phyloP scores from a whole-genome alignment of 2,113 vertebrate genomes.

The Noturus placidus region DNA sequence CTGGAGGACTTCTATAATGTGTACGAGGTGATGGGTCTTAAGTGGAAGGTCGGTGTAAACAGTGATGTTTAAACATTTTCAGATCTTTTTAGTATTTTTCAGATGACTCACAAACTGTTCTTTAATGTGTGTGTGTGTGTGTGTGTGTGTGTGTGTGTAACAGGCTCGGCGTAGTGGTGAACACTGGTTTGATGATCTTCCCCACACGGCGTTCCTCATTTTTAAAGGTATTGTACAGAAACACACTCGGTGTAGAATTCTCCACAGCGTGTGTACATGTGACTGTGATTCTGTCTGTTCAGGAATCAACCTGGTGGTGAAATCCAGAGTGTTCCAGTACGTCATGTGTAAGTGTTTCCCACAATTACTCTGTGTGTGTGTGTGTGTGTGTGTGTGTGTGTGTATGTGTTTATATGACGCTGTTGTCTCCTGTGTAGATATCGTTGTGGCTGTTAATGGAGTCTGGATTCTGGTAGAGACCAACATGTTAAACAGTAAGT shows the following conservation, averaged over 20 bases:
- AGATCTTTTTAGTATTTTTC: background rate
- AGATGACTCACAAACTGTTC: background rate
- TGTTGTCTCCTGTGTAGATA: constrained; percentile 71
- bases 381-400: constrained; percentile 1
- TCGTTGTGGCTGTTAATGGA: constrained; percentile 92
- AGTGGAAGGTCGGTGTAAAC: constrained; percentile 86
- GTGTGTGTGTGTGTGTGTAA: constrained; percentile 41
- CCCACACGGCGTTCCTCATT: constrained; percentile 91
- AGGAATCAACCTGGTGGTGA: constrained; percentile 96
- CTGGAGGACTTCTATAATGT: constrained; percentile 94
- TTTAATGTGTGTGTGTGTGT: background rate
- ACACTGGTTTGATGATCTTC: constrained; percentile 96
- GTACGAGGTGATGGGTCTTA: constrained; percentile 92
- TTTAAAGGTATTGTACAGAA: constrained; percentile 80
- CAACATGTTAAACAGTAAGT: constrained; percentile 86
- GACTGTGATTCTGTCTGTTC: background rate
- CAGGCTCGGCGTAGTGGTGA: constrained; percentile 86
- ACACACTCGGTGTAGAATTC: background rate
- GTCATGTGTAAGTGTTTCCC: constrained; percentile 87
- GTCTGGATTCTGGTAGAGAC: constrained; percentile 96
- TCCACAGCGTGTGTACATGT: no score
- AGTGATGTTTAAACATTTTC: background rate
- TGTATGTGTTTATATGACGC: background rate
- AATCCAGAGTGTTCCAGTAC: constrained; percentile 91
- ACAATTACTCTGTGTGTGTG: background rate